Evolutionary conservation across 1,140 invertebrate species (phyloP).

Genomic region (Holotrichia oblita): DNA sequence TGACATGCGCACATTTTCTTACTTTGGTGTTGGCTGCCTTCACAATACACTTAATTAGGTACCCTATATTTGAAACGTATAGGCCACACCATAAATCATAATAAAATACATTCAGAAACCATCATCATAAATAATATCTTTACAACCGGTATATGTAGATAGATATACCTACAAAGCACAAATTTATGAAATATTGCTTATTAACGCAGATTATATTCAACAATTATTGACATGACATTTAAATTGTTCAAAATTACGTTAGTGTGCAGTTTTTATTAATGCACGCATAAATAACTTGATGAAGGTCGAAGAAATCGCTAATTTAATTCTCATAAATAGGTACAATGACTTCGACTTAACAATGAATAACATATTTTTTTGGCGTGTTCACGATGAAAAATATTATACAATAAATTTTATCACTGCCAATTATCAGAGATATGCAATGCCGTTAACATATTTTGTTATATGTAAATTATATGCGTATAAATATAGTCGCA

Average conservation of each 20-base stretch:
- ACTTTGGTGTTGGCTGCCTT: no score
- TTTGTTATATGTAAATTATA: no score
- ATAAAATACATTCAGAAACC: no score
- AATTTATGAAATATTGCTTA: background rate
- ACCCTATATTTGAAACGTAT: no score
- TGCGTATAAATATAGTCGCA: no score
- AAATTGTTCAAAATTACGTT: conserved; percentile 12
- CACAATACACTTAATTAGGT: no score
- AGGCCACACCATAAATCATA: no score
- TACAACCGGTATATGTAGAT: background rate
- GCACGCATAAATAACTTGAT: background rate
- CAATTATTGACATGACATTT: background rate
- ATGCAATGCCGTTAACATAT: background rate
- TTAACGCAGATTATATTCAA: background rate
- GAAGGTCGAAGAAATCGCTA: background rate
- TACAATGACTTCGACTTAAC: background rate
- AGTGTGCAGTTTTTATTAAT: conserved; percentile 10
- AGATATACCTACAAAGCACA: background rate
- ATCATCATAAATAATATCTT: background rate
- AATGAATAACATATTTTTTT: background rate
- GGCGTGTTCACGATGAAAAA: background rate
- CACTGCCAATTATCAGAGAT: background rate
- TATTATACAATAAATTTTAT: background rate
- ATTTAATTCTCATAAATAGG: conserved; percentile 17
- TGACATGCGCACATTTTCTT: no score